Evolutionary conservation across 2,797 vertebrate species (phyloP), one percentile per base, ranked within the genome.

Genomic region (Synanceia verrucosa): DNA sequence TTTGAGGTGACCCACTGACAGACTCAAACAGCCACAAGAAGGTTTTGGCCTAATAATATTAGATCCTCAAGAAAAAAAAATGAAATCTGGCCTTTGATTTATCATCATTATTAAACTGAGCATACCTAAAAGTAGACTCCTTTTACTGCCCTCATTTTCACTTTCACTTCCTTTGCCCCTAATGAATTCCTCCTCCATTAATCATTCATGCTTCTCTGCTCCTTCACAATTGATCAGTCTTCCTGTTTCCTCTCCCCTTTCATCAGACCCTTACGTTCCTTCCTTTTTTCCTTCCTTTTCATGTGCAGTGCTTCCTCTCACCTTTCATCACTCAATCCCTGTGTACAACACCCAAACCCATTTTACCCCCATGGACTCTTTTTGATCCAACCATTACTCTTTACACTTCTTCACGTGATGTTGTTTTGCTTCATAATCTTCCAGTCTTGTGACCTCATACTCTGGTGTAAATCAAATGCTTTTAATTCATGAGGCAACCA

Each of bases 181-280:
- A 84, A 82, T 86, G 70, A 87, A 82, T 88, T 81, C 70, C 82
- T 74, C 39, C 67, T 73, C 41, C 81, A 89, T 91, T 86, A 90
- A 91, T 89, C 83, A 89, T 91, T 90, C 79, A 91, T 86, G 86
- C 71, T 23, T 73, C 65, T 84, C 82, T 81, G 80, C 80, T 80
- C 78, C 79, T 79, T 77, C 77, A 79, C 76, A 88, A 79, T 87
- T 84, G 85, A 90, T 86, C 86, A 79, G 84, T 86, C 84, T 62
- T 81, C 39, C 74, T 65, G 63, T 83, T 86, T 85, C 64, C 69
- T 68, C 71, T 64, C 37, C 39, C 18, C 77, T 84, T 84, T 90
- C 82, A 88, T 90, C 76, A 74, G 81, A 82, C 70, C 53, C 60
- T 33, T 78, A 62, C 21, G 36, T 62, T 67, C 57, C 52, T 74